A percentile compares a stretch with the other conserved stretches of the same genome.
Evolutionary conservation across 2,888 invertebrate genomes (phyloP).

Genomic region (Glomeris marginata): DNA sequence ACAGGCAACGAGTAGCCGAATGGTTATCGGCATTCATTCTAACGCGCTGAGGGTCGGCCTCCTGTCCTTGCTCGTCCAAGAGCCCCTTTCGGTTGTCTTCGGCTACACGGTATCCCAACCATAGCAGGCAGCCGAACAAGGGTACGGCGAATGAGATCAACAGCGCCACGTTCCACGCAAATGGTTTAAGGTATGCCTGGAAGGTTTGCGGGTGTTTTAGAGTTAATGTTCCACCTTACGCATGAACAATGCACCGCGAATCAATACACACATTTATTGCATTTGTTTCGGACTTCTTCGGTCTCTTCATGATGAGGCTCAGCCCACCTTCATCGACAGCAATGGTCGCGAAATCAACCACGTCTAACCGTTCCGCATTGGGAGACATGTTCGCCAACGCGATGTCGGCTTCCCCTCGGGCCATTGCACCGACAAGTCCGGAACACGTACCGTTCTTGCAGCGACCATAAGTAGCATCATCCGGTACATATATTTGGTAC

Average conservation of each 20-base stretch:
- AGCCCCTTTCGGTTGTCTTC: not conserved
- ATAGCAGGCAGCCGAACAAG: conserved; percentile 1
- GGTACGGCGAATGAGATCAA: conserved; percentile 6
- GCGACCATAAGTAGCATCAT: conserved; percentile 10
- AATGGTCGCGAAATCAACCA: conserved; percentile 10
- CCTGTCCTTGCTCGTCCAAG: not conserved
- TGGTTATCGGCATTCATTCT: too few species aligned
- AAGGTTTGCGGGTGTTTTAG: too few species aligned
- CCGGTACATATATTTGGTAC: not conserved
- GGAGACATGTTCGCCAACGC: conserved; percentile 10
- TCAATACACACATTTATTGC: conserved; percentile 6
- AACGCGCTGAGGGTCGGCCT: not conserved
- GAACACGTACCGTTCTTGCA: conserved; percentile 7
- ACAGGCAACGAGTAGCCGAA: too few species aligned
- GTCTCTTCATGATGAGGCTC: conserved; percentile 9
- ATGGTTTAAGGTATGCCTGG: conserved; percentile 10
- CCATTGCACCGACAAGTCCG: conserved; percentile 9
- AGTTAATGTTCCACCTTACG: too few species aligned
- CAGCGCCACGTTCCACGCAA: conserved; percentile 6
- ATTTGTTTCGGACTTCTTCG: conserved; percentile 7
- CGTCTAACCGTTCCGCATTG: conserved; percentile 3
- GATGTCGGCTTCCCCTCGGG: conserved; percentile 10
- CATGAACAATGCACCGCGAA: not conserved
- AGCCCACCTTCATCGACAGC: conserved; percentile 8
- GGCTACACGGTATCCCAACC: not conserved